Evolutionary conservation across 35 echinoderm and acorn worm species (phyloP).

Genomic region (Strongylocentrotus purpuratus): DNA sequence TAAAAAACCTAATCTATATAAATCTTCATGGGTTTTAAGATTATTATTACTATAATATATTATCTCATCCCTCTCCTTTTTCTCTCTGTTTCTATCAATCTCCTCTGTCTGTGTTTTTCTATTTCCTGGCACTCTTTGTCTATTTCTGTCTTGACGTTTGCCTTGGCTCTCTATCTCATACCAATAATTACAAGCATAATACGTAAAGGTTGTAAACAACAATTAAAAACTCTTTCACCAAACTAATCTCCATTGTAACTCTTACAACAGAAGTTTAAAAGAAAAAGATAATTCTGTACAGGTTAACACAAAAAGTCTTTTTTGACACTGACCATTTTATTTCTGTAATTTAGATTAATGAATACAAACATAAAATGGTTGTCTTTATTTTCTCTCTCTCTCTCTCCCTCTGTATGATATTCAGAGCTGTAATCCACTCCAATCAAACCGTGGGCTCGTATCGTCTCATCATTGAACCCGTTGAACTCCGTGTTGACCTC

Average conservation of each 20-base stretch:
- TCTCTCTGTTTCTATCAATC: too few relatives aligned
- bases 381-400: not conserved
- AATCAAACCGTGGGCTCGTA: conserved; percentile 76
- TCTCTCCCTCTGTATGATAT: not conserved
- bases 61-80: too few relatives aligned
- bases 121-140: not conserved
- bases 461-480: conserved; percentile 79
- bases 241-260: not conserved
- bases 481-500: conserved; percentile 74
- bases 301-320: not conserved
- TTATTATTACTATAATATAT: too few relatives aligned
- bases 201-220: not conserved
- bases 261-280: not conserved
- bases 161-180: not conserved
- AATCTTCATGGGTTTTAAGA: too few relatives aligned
- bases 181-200: not conserved
- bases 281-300: not conserved
- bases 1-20: too few relatives aligned
- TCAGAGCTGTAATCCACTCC: conserved; percentile 72
- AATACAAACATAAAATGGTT: not conserved
- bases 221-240: not conserved
- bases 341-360: not conserved
- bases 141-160: not conserved
- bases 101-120: too few relatives aligned
- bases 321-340: not conserved